These are phyloP conservation scores for Edolisoma coerulescens DNA, from an alignment of 2,113 vertebrate species.

Conservation along the genomic window DNA sequence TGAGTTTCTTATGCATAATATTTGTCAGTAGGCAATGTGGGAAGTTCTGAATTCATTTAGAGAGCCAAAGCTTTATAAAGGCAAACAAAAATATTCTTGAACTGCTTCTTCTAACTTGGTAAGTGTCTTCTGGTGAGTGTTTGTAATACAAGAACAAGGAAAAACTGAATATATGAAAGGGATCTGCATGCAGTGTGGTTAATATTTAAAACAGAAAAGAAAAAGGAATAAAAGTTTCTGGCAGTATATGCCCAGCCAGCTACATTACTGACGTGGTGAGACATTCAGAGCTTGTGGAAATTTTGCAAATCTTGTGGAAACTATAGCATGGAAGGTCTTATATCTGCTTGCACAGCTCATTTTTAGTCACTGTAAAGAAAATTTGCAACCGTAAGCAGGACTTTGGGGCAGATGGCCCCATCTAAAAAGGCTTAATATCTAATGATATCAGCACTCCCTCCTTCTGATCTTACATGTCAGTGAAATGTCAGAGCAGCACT, in stretches of 20 bases:
- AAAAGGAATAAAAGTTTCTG: neutral
- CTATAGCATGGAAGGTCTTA: neutral
- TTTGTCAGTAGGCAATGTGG: constrained; percentile 66
- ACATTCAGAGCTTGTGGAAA: neutral
- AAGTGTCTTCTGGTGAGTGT: neutral
- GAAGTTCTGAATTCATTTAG: constrained; percentile 61
- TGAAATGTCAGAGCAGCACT: constrained; percentile 1
- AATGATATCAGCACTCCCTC: neutral
- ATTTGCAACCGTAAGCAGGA: neutral
- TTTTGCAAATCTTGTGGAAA: neutral
- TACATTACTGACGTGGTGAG: neutral
- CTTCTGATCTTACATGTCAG: neutral
- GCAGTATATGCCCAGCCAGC: neutral
- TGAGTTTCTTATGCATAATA: constrained; percentile 79
- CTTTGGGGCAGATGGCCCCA: neutral
- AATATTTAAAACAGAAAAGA: neutral
- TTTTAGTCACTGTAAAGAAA: neutral
- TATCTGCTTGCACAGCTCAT: neutral
- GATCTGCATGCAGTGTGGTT: neutral
- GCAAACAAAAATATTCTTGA: constrained; percentile 47
- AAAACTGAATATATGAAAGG: neutral
- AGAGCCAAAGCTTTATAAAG: constrained; percentile 31
- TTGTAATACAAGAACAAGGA: neutral
- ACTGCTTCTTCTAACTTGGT: constrained; percentile 6
- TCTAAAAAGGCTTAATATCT: constrained; percentile 7